Base-by-base conservation (phyloP, 2,113 vertebrate genomes). In the Gila orcuttii region DNA sequence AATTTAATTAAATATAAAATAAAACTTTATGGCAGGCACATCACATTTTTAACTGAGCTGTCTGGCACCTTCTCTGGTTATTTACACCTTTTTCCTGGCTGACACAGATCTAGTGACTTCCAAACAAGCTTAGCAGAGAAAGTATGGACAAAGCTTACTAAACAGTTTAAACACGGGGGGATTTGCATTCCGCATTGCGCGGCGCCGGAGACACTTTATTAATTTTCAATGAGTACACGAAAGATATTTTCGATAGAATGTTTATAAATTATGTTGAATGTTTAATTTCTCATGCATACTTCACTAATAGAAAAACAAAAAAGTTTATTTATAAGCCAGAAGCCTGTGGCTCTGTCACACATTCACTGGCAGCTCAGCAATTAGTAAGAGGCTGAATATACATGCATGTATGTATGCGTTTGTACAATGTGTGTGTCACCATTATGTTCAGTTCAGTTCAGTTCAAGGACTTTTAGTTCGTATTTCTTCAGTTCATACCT, bases 201-300 rank as follows among this genome's bases (percentile, higher is more conserved):
- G 15, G 6, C 12, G 13, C 80, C 23, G 1, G 36, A 78, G 85
- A 73, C 31, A 68, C 75, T 42, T 86, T 23, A 79, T 76, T 23
- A 33, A 86, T 86, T 87, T 87, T 79, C 66, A 25, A 84, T 81
- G 82, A 74, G 68, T 59, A 59, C 83, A 76, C 25, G 62, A 81
- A 84, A 84, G 0, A 45, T 39, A 76, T 71, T 79, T 83, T 25
- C 77, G 7, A 60, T 15, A 78, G 76, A n/a, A 59, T 52, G 47
- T 80, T 59, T 77, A 9, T 81, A 84, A 42, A 45, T 55, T 12
- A 60, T 23, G 23, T 76, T 59, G 69, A 39, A 66, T 50, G 50
- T 85, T 77, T 71, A 11, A 73, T 76, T 59, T 59, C 74, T 71
- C 64, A 73, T 74, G 15, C 79, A 88, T 71, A 82, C 50, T 59